A percentile compares a stretch with the other conserved stretches of the same genome.
Conservation (phyloP, 1,140 invertebrate genomes). For the Scylla paramamosain region DNA sequence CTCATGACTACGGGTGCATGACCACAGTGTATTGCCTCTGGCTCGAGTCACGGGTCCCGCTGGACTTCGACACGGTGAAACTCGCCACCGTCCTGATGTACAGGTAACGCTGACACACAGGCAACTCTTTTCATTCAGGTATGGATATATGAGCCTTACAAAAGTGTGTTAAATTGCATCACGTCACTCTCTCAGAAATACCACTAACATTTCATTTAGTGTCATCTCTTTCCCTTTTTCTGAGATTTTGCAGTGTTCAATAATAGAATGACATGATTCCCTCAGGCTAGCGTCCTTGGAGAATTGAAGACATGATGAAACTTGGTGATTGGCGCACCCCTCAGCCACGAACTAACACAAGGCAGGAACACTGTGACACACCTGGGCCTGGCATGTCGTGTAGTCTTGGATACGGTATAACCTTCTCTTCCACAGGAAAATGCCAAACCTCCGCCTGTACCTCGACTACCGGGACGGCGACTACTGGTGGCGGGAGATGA, state of each 20-base stretch:
- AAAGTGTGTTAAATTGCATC: background rate
- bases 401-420: background rate
- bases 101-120: conserved; percentile 53
- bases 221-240: background rate
- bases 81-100: conserved; percentile 61
- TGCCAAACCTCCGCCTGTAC: conserved; percentile 74
- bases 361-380: background rate
- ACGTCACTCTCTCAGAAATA: background rate
- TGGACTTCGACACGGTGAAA: conserved; percentile 55
- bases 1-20: conserved; percentile 74
- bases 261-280: no score
- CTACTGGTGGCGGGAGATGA: conserved; percentile 76
- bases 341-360: background rate
- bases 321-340: background rate
- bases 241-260: background rate
- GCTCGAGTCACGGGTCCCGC: conserved; percentile 53
- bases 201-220: background rate
- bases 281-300: no score
- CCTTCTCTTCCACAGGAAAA: conserved; percentile 68
- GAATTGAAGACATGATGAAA: background rate
- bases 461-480: conserved; percentile 64
- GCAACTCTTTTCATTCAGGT: background rate
- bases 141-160: background rate
- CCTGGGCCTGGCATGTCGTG: background rate
- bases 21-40: conserved; percentile 70